phyloP scores from a whole-genome alignment of 2,888 invertebrate genomes.

The Nomada fucata region DNA sequence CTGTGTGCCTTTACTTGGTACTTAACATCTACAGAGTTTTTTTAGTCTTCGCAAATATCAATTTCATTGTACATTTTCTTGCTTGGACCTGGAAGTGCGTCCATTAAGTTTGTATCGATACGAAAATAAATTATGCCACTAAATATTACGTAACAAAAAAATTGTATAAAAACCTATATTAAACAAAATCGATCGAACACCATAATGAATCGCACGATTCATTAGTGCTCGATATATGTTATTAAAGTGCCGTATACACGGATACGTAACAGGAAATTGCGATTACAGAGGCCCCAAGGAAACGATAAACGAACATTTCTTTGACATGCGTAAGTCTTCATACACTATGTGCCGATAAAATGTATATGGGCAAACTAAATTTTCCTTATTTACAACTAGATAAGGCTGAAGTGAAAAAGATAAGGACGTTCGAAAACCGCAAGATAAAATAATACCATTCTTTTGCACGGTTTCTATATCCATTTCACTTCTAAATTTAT shows the following conservation, averaged over 20 bases:
- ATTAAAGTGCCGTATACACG: neutral
- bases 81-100: neutral
- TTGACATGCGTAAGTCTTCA: neutral
- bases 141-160: neutral
- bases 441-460: constrained; percentile 19
- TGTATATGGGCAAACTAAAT: constrained; percentile 7
- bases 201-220: neutral
- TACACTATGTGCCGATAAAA: constrained; percentile 24
- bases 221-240: neutral
- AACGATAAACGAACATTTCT: constrained; percentile 19
- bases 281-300: neutral
- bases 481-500: constrained; percentile 4
- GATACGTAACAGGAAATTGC: neutral
- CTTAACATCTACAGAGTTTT: constrained; percentile 5
- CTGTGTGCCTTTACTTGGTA: constrained; percentile 18
- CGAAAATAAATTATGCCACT: constrained; percentile 40
- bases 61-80: neutral
- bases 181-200: neutral
- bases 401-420: constrained; percentile 36
- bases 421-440: constrained; percentile 22
- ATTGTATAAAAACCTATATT: neutral
- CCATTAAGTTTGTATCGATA: constrained; percentile 25
- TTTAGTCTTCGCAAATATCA: neutral
- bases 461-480: neutral
- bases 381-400: constrained; percentile 30